A percentile compares a stretch with the other conserved stretches of the same genome.
These are phyloP conservation scores for Polydrusus pterygomalis DNA, from an alignment of 2,888 invertebrate species.

Conservation along the genomic window DNA sequence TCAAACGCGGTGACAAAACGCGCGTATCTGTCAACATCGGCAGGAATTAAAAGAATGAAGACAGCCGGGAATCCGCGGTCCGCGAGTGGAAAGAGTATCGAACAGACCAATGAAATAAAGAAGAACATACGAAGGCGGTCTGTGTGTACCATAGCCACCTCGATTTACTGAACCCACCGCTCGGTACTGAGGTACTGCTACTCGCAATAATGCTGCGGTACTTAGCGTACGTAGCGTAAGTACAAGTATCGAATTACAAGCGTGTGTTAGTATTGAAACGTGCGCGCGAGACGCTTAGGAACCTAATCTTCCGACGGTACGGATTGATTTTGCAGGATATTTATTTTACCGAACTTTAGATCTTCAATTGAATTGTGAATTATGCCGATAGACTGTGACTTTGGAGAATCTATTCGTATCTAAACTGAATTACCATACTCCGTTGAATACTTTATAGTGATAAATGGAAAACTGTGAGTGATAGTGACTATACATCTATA, in stretches of 20 bases:
- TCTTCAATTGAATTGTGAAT: background rate
- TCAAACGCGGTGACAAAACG: conserved; percentile 59
- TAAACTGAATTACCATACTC: background rate
- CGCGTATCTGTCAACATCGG: conserved; percentile 57
- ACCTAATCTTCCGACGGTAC: conserved; percentile 12
- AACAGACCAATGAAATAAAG: conserved; percentile 63
- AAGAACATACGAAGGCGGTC: conserved; percentile 63
- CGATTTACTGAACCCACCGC: conserved; percentile 58
- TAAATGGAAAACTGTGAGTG: conserved; percentile 10
- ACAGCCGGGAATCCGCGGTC: conserved; percentile 37
- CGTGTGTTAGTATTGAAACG: conserved; percentile 29
- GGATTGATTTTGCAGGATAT: background rate
- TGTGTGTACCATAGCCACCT: conserved; percentile 60
- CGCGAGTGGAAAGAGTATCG: conserved; percentile 64
- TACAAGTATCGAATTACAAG: conserved; percentile 37
- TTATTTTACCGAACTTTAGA: background rate
- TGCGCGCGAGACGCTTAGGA: conserved; percentile 16
- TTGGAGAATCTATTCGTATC: background rate
- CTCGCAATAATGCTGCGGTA: conserved; percentile 56
- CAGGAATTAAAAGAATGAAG: conserved; percentile 54
- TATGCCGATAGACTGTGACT: background rate
- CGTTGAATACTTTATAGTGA: background rate
- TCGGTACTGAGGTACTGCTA: conserved; percentile 44
- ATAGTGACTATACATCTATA: conserved; percentile 12
- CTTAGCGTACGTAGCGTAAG: conserved; percentile 58